Base-by-base conservation (phyloP, 1,140 invertebrate species). In the Aphaenogaster rudis region DNA sequence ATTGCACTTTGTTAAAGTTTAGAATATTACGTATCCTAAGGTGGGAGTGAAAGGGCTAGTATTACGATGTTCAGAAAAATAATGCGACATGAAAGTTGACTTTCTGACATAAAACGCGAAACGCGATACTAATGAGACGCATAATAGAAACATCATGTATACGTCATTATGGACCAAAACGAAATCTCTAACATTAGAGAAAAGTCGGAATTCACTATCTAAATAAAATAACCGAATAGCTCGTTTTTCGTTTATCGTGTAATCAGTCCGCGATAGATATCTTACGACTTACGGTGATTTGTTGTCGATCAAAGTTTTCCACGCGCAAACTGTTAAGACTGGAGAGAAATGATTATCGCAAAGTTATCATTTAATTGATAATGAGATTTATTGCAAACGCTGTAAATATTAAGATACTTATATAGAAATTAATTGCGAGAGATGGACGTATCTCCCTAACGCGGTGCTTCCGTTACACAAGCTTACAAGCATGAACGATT, bases 101-200 rank as follows among this genome's bases (percentile, higher is more conserved):
- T n/a, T 9, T 61, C 21, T 28, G 21, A 21, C 11, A 57, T 57
- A 45, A 66, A 52, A 28, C 28, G 28, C n/a, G 48, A 39, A 36
- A 48, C 15, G 8, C 15, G 8, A 57, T 52, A 42, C n/a, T 77
- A 76, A 28, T 11, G 21, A n/a, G 28, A 54, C 36, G 39, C 50
- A 21, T 71, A 71, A 82, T 28, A 28, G 17, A 1, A 74, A 74
- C 67, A 45, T 61, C 21, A 74, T 48, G 67, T 82, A 82, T 82
- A 82, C 80, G 69, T 84, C 45, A 50, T 50, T 57, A 84, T 76
- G 80, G 80, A 84, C 80, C 80, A 84, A 84, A 59, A n/a, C 42
- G n/a, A 76, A 84, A 74, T 39, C 28, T 74, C 17, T 76, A 48
- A 21, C 54, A n/a, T 64, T 50, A 69, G 45, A 33, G 21, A n/a